Base-by-base conservation (phyloP, 2,888 invertebrate species). In the Alloplasta piceator region DNA sequence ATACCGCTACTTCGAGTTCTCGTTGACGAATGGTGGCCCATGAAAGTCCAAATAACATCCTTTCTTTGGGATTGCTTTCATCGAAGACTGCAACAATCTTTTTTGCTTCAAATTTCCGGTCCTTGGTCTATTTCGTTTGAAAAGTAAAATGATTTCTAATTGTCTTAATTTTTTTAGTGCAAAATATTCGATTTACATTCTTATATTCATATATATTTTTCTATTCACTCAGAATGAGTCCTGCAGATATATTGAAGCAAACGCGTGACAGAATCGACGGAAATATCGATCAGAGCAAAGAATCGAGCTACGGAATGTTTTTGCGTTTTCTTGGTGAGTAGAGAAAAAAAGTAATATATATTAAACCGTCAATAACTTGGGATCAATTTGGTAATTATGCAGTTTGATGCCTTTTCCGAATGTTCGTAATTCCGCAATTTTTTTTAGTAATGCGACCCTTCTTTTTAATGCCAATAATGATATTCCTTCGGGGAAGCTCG, bases 21-120 rank as follows among this genome's bases (percentile, higher is more conserved):
- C n/a, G 87, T 92, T 26, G 87, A 91, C 48, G 92, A 93, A 26
- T 93, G 93, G 92, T 94, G 94, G 93, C 77, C 82, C 3, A 56
- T 74, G 7, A 67, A 77, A 7, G 92, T 93, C 7, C 93, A 93
- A 78, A 92, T 94, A 61, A 88, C 94, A 14, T 93, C 93, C 78
- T 88, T 92, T 55, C 88, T 95, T 1, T 94, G 95, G 94, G 95
- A 95, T 84, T 93, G 94, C 86, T 94, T 94, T 85, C 94, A 94
- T 85, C 93, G 94, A 73, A 92, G 93, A 86, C 90, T 95, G 4
- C 94, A 94, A 86, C 93, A 93, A 46, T 92, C 93, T 1, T 94
- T 94, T 85, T 91, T 93, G 77, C 86, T 93, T 10, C 91, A 93
- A 26, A 93, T 93, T 38, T 87, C 93, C n/a, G 92, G 92, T 5